Evolutionary conservation across 2,113 vertebrate genomes (phyloP).

Genomic region (Callopanchax toddi): DNA sequence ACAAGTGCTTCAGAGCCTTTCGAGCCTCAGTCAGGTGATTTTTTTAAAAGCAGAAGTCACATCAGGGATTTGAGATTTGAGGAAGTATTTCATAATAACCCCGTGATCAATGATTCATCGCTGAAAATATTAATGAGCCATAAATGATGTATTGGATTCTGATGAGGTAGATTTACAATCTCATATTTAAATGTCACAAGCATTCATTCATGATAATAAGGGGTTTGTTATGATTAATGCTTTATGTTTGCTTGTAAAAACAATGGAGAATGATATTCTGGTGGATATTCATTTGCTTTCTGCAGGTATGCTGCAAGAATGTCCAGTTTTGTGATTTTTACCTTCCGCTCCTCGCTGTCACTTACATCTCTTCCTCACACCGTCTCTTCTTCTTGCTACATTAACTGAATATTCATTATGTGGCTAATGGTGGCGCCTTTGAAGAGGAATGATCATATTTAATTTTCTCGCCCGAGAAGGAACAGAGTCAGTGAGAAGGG

Average conservation of each 20-base stretch:
- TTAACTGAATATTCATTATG: conserved; percentile 77
- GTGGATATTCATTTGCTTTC: conserved; percentile 17
- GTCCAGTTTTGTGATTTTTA: conserved; percentile 27
- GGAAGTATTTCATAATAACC: conserved; percentile 71
- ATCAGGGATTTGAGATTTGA: conserved; percentile 57
- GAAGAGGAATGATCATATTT: conserved; percentile 74
- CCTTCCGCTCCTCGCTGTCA: conserved; percentile 52
- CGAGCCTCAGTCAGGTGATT: conserved; percentile 53
- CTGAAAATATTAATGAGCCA: conserved; percentile 69
- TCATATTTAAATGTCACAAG: conserved; percentile 65
- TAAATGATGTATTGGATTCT: conserved; percentile 69
- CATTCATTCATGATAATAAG: conserved; percentile 55
- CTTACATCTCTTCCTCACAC: conserved; percentile 46
- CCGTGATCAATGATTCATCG: conserved; percentile 70
- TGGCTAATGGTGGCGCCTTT: conserved; percentile 73
- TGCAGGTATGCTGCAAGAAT: conserved; percentile 15
- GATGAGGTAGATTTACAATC: conserved; percentile 67
- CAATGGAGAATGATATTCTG: conserved; percentile 10
- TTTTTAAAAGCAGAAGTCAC: conserved; percentile 51
- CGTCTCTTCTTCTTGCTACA: conserved; percentile 53
- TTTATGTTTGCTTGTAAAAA: conserved; percentile 50
- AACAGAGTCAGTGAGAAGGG: conserved; percentile 48
- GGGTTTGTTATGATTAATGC: conserved; percentile 60
- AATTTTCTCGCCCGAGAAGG: conserved; percentile 67
- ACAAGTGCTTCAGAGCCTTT: conserved; percentile 47